Evolutionary conservation across 1,140 invertebrate species (phyloP).

Genomic region (Bombus huntii): DNA sequence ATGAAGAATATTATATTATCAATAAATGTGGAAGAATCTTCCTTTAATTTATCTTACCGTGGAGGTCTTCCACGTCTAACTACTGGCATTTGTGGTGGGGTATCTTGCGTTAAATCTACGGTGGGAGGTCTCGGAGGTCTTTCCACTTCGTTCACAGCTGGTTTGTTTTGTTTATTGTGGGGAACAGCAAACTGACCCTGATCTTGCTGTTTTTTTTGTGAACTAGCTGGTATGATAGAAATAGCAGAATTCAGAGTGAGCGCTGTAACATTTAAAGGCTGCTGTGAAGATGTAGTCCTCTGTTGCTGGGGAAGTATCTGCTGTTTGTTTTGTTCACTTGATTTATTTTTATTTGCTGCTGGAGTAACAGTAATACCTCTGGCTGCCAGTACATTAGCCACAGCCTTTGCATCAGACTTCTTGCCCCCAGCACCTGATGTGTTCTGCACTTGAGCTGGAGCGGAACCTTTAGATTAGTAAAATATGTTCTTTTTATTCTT

Average conservation of each 20-base stretch:
- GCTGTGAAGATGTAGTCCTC: constrained; percentile 65
- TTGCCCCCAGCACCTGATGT: constrained; percentile 73
- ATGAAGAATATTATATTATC: background rate
- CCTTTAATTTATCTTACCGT: constrained; percentile 61
- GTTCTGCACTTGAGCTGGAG: constrained; percentile 78
- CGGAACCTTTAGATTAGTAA: constrained; percentile 80
- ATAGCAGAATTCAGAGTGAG: constrained; percentile 89
- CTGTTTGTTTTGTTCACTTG: constrained; percentile 72
- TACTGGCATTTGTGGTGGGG: constrained; percentile 71
- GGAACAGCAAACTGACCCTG: constrained; percentile 81
- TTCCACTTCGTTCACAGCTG: constrained; percentile 76
- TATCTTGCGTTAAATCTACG: constrained; percentile 84
- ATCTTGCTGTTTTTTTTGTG: constrained; percentile 78
- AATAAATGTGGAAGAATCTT: no score
- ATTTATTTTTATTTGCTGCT: constrained; percentile 80
- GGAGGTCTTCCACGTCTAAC: constrained; percentile 78
- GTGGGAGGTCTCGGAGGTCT: constrained; percentile 83
- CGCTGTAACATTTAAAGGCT: constrained; percentile 77
- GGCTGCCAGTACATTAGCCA: constrained; percentile 89
- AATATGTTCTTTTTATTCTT: constrained; percentile 67
- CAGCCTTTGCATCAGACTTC: constrained; percentile 87
- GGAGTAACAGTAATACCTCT: constrained; percentile 90
- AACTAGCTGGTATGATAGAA: constrained; percentile 86
- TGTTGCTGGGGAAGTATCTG: constrained; percentile 65
- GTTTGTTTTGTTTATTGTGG: constrained; percentile 77